Evolutionary conservation across 2,113 vertebrate genomes (phyloP), one percentile per base, ranked within the genome.

Genomic region (Datnioides undecimradiatus): DNA sequence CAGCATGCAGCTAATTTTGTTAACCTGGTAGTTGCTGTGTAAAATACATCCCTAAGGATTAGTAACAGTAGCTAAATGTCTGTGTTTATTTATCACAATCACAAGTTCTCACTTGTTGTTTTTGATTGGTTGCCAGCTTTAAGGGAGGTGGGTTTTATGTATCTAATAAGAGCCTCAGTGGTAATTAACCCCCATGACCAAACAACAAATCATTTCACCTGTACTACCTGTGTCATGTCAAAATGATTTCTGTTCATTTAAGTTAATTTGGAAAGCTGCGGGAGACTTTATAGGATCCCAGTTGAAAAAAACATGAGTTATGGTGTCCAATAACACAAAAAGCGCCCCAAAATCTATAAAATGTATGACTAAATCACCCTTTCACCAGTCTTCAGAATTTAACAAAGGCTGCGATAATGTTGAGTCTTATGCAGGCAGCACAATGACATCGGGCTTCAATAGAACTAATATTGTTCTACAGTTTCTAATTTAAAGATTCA

Each of bases 401-500:
- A n/a, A n/a, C 6, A 46, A 14, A 45, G 41, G 12, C 19, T 40
- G 7, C 19, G 41, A 6, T 27, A 17, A 21, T 25, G 25, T 2
- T n/a, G 25, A 40, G 19, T 51, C 25, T 27, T 33, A 34, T 36
- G n/a, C 1, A 25, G 31, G 21, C 45, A 54, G n/a, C 7, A 45
- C 4, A 36, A 29, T 31, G 21, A 40, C 25, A 60, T 14, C 3
- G 17, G 12, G n/a, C 23, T 54, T 41, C 0, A 6, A n/a, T 66
- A 40, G 64, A 48, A 55, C 7, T 48, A 45, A 52, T 31, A 79
- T 45, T 79, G 3, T 5, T 57, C 21, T 46, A 51, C 41, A 43
- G 7, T 74, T 65, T 76, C 13, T 51, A 31, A 80, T 64, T 65
- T 49, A 65, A 83, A 74, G 43, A 83, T 78, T 31, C 71, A 86